Percentiles rank a stretch among this genome's conserved stretches.
Conservation (phyloP, 2,797 vertebrate genomes). For the Pseudochirops corinnae region DNA sequence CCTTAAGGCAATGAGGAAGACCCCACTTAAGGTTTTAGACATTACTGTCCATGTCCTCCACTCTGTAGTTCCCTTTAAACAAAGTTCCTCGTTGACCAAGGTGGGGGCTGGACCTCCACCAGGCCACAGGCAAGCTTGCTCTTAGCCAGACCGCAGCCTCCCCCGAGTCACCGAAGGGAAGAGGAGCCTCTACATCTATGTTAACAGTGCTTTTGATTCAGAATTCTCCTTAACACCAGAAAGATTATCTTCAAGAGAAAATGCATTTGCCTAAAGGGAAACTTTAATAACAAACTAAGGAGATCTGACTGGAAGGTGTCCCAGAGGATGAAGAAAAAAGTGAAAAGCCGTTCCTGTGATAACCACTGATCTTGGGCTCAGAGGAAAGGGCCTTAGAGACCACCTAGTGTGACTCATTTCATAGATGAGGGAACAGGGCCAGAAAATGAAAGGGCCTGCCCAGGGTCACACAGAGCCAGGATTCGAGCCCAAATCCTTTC, state of each 20-base stretch:
- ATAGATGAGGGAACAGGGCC: neutral
- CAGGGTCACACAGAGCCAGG: neutral
- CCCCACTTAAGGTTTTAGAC: neutral
- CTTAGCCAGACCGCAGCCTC: neutral
- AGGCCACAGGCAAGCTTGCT: neutral
- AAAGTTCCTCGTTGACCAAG: neutral
- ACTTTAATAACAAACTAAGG: neutral
- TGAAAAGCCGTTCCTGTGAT: neutral
- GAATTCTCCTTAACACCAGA: neutral
- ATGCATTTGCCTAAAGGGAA: slow-evolving; percentile 20
- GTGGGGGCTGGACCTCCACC: neutral
- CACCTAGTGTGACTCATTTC: neutral
- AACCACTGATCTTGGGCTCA: neutral
- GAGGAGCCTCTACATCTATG: neutral
- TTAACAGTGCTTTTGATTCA: neutral
- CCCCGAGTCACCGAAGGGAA: neutral
- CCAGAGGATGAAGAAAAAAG: slow-evolving; percentile 21
- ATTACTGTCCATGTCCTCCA: neutral
- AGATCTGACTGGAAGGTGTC: neutral
- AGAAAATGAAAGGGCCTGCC: neutral
- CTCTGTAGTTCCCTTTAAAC: neutral
- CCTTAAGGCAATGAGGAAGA: neutral
- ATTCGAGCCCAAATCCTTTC: neutral
- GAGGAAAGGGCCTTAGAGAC: neutral
- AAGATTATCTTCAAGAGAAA: slow-evolving; percentile 15